Percentiles rank a stretch among this genome's conserved stretches.
Evolutionary conservation across 1,140 invertebrate genomes (phyloP).

Genomic region (Laupala kohalensis): DNA sequence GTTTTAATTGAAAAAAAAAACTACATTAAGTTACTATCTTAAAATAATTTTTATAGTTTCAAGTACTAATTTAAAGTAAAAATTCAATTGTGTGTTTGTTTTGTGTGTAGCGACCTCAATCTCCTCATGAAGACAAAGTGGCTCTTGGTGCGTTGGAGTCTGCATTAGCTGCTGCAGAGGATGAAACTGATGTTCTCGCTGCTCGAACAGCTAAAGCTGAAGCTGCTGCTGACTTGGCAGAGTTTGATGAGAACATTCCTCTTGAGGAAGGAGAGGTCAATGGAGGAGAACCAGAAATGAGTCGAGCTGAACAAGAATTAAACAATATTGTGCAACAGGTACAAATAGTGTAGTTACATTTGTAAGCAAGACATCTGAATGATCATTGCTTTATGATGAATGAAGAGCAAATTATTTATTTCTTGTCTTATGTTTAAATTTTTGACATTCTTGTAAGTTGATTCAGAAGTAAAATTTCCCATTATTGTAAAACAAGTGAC

Average conservation of each 20-base stretch:
- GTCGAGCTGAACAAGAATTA: slow-evolving; percentile 72
- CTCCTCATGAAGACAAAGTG: slow-evolving; percentile 37
- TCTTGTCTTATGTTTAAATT: too few relatives aligned
- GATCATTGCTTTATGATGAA: too few relatives aligned
- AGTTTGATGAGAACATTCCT: slow-evolving; percentile 96
- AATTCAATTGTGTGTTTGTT: neutral
- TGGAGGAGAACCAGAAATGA: slow-evolving; percentile 41
- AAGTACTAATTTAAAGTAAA: too few relatives aligned
- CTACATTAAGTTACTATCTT: neutral
- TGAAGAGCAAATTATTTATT: too few relatives aligned
- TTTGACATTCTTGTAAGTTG: too few relatives aligned
- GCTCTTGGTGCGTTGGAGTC: slow-evolving; percentile 58
- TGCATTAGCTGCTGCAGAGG: slow-evolving; percentile 83
- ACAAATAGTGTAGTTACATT: too few relatives aligned
- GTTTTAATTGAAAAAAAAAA: neutral
- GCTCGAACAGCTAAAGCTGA: slow-evolving; percentile 83
- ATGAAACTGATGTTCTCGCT: slow-evolving; percentile 86
- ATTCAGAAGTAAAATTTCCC: too few relatives aligned
- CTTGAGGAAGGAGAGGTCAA: slow-evolving; percentile 50
- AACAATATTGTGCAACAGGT: slow-evolving; percentile 73
- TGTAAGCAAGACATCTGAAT: too few relatives aligned
- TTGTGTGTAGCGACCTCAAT: neutral
- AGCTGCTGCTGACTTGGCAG: slow-evolving; percentile 82
- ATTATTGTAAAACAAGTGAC: too few relatives aligned
- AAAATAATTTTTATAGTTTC: neutral